A percentile compares a stretch with the other conserved stretches of the same genome.
phyloP scores from a whole-genome alignment of 2,113 vertebrate genomes.

The Kobus ellipsiprymnus region DNA sequence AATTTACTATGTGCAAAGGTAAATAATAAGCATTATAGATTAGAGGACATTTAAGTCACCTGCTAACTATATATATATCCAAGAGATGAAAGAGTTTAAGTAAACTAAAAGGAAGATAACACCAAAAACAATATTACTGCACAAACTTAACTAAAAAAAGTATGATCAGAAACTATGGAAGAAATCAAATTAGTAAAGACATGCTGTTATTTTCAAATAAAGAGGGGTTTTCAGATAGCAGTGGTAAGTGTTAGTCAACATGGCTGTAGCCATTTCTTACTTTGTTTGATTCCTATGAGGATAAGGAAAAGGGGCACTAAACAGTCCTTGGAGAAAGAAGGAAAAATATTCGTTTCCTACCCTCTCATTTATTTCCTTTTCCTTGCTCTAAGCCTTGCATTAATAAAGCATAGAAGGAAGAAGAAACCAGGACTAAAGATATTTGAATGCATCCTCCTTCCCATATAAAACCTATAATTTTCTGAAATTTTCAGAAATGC shows the following conservation, averaged over 20 bases:
- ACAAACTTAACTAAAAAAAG: not conserved
- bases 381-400: not conserved
- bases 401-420: constrained; percentile 35
- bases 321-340: not conserved
- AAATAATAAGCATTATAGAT: not conserved
- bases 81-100: not conserved
- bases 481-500: constrained; percentile 59
- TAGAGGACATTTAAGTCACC: not conserved
- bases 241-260: not conserved
- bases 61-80: not conserved
- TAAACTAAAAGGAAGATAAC: not conserved
- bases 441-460: constrained; percentile 63
- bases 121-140: not conserved
- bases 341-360: not conserved
- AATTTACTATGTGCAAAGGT: not conserved
- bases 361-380: constrained; percentile 39
- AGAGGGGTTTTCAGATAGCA: not conserved
- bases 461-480: constrained; percentile 63
- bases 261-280: not conserved
- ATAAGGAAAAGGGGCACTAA: not conserved
- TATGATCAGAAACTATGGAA: not conserved
- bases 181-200: not conserved
- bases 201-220: not conserved
- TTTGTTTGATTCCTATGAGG: not conserved
- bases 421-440: constrained; percentile 47